A percentile compares a stretch with the other conserved stretches of the same genome.
phyloP scores from a whole-genome alignment of 2,113 vertebrate genomes.

The Prionailurus bengalensis region DNA sequence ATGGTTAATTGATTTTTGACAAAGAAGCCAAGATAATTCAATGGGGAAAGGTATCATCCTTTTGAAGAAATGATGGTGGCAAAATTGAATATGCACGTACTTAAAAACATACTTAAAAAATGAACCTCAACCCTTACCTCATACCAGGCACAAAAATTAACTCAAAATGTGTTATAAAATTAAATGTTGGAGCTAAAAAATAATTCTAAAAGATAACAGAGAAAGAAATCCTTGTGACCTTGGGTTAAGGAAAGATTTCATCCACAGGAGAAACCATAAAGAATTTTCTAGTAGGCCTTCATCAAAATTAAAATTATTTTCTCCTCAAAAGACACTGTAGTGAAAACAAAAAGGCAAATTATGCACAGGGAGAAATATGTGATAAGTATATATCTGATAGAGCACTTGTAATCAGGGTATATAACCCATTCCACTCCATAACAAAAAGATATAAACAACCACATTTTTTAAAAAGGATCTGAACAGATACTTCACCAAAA shows the following conservation, averaged over 20 bases:
- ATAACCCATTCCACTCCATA: background rate
- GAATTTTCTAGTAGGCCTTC: background rate
- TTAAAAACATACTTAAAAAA: background rate
- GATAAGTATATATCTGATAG: background rate
- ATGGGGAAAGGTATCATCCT: background rate
- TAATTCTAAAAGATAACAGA: slow-evolving; percentile 8
- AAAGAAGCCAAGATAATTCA: slow-evolving; percentile 45
- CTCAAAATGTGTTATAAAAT: slow-evolving; percentile 7
- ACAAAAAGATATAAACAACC: background rate
- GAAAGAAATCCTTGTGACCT: background rate
- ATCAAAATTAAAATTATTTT: background rate
- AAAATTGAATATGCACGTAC: background rate
- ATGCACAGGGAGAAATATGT: background rate
- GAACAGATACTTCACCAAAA: background rate
- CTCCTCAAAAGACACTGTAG: background rate
- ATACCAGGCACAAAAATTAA: slow-evolving; percentile 8
- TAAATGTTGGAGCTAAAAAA: background rate
- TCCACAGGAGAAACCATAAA: background rate
- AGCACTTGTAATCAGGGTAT: background rate
- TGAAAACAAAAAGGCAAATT: background rate
- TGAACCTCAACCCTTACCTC: background rate
- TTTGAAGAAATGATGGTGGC: background rate
- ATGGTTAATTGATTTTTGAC: slow-evolving; percentile 31
- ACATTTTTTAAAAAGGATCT: background rate
- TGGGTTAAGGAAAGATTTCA: background rate